Evolutionary conservation across 2,113 vertebrate genomes (phyloP).

Genomic region (Crotalus viridis): DNA sequence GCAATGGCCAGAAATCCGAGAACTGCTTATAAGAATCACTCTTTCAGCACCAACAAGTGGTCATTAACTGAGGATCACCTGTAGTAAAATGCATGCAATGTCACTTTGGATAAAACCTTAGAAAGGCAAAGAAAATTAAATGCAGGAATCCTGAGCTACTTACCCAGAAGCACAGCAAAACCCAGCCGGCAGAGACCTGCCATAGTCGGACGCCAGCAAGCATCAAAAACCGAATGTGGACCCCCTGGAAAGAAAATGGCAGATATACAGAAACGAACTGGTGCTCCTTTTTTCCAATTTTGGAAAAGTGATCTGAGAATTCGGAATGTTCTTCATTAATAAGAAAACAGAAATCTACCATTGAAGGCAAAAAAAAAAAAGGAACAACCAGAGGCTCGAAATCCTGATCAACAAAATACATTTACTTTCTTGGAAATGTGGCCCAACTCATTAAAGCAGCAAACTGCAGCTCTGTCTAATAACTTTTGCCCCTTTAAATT

Average conservation of each 20-base stretch:
- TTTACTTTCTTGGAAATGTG: not conserved
- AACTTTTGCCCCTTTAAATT: not conserved
- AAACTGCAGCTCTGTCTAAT: not conserved
- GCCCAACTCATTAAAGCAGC: not conserved
- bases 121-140: not conserved
- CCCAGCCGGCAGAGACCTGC: constrained; percentile 74
- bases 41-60: not conserved
- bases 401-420: not conserved
- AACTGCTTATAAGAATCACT: not conserved
- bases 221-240: constrained; percentile 77
- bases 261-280: not conserved
- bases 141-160: not conserved
- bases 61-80: not conserved
- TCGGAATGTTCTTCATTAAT: not conserved
- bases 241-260: constrained; percentile 66
- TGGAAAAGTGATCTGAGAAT: not conserved
- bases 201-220: constrained; percentile 76
- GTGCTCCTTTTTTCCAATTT: not conserved
- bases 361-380: not conserved
- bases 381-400: not conserved
- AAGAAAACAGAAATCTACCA: not conserved
- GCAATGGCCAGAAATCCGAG: not conserved
- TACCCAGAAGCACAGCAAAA: constrained; percentile 80
- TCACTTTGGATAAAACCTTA: not conserved
- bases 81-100: not conserved